phyloP scores from a whole-genome alignment of 2,797 vertebrate species.

The Hydrolagus colliei region DNA sequence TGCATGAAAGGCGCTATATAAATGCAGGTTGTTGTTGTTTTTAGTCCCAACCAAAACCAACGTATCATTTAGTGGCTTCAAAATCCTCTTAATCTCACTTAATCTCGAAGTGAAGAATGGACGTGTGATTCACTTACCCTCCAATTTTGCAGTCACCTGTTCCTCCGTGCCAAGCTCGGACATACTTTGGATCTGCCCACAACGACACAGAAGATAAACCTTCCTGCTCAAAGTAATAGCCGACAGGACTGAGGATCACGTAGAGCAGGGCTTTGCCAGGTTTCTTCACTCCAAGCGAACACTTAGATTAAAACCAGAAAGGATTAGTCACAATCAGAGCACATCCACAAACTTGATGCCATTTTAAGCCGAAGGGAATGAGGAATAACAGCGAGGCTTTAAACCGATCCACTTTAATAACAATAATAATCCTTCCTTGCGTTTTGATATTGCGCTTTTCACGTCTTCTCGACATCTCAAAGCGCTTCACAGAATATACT shows the following conservation, averaged over 20 bases:
- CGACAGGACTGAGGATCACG: constrained; percentile 75
- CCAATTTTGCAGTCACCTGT: constrained; percentile 85
- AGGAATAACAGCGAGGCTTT: too few species aligned
- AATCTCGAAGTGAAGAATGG: too few species aligned
- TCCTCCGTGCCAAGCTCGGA: constrained; percentile 81
- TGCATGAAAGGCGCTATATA: not conserved
- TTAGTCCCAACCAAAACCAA: too few species aligned
- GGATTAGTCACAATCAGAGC: not conserved
- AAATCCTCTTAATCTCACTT: too few species aligned
- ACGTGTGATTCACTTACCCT: constrained; percentile 56
- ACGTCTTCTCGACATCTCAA: too few species aligned
- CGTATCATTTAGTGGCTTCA: too few species aligned
- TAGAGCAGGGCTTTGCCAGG: constrained; percentile 68
- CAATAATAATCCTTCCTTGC: too few species aligned
- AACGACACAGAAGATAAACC: constrained; percentile 64
- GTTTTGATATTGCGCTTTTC: too few species aligned
- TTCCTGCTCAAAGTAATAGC: constrained; percentile 68
- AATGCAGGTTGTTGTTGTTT: not conserved
- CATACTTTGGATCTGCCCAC: constrained; percentile 78
- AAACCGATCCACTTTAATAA: too few species aligned
- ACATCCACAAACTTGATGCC: too few species aligned
- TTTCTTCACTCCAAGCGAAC: constrained; percentile 75
- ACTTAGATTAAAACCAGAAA: constrained; percentile 46
- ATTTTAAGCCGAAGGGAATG: not conserved
- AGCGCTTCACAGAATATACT: too few species aligned